Conservation (phyloP, 30 jellyfish, hydroid and myxozoan genomes). For the Hydra vulgaris region DNA sequence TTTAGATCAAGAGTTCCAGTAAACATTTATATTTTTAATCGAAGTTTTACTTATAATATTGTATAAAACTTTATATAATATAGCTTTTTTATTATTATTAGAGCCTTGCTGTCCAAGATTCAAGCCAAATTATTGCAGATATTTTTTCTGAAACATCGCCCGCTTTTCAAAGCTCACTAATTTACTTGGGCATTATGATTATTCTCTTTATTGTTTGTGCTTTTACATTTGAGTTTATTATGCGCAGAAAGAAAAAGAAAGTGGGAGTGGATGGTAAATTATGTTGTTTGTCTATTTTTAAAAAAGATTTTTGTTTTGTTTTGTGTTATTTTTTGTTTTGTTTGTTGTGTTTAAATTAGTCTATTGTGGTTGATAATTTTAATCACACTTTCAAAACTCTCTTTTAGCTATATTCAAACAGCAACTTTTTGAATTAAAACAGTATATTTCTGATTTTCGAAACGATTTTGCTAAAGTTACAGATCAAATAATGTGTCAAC, state of each 20-base stretch:
- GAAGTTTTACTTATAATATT: background rate
- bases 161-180: background rate
- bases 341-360: background rate
- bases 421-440: background rate
- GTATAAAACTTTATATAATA: background rate
- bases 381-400: too few relatives aligned
- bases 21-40: background rate
- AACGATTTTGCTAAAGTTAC: background rate
- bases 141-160: background rate
- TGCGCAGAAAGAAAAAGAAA: background rate
- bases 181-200: background rate
- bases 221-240: background rate
- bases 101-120: background rate
- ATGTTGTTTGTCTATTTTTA: too few relatives aligned
- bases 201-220: background rate
- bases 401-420: background rate
- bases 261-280: background rate
- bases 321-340: background rate
- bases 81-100: too few relatives aligned
- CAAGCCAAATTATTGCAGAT: background rate
- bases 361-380: too few relatives aligned
- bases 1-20: constrained; percentile 1
- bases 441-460: background rate
- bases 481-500: background rate
- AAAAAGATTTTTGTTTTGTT: background rate